Base-by-base conservation (phyloP, 1,140 invertebrate species). In the Temnothorax curvispinosus region DNA sequence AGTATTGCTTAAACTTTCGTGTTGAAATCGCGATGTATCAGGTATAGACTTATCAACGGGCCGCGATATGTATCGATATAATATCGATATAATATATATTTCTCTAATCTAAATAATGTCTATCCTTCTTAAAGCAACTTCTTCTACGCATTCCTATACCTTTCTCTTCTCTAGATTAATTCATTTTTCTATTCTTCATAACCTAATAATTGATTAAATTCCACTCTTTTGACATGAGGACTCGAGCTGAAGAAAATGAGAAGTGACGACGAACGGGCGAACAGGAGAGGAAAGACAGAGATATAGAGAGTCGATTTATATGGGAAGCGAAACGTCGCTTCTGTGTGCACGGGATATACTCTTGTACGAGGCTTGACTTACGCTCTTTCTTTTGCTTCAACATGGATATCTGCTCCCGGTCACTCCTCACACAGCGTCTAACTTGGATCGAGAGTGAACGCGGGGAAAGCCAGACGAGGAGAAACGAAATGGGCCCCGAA, bases 1-100 rank as follows among this genome's bases (percentile, higher is more conserved):
- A 38, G n/a, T 32, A 54, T 64, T 89, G 41, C 80, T 89, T 81
- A 81, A 89, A 64, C 54, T 54, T 86, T 88, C 50, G 27, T 60
- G 38, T 71, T 76, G 41, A 44, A 52, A 44, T 52, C 32, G 47
- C 47, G 56, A 89, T 76, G 35, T 6, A 2, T 41, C 38, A 41
- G 38, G 6, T 72, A 75, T 44, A 71, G 47, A 87, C 52, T 81
- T 85, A 90, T 91, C 78, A 82, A 84, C 67, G 69, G 64, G 54
- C 62, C 60, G 21, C 27, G 67, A 74, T 80, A 60, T 72, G 27
- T 27, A 27, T 27, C 27, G 1, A 27, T 27, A 21, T 21, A 21
- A 21, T 21, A 21, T 21, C 21, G 21, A 21, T 21, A 27, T 47
- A 62, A 35, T 18, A 74, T n/a, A 3, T 52, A 18, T 56, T 35